Percentiles rank a stretch among this genome's conserved stretches.
Conservation (phyloP, 35 echinoderm and acorn worm genomes). For the Heliocidaris tuberculata region DNA sequence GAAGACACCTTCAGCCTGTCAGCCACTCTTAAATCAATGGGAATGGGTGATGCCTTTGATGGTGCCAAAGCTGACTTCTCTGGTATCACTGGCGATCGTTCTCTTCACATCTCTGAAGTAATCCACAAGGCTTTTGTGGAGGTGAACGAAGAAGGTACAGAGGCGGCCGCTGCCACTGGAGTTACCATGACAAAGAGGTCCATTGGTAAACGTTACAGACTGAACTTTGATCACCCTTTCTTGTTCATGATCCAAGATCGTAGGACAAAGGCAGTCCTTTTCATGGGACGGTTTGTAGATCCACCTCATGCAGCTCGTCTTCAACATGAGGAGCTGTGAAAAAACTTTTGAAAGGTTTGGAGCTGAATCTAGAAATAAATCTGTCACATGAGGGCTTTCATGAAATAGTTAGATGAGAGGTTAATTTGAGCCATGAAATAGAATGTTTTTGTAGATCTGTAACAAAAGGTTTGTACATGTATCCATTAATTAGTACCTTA, state of each 20-base stretch:
- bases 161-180: conserved; percentile 75
- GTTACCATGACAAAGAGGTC: conserved; percentile 1
- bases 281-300: conserved; percentile 69
- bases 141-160: conserved; percentile 92
- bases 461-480: too few relatives aligned
- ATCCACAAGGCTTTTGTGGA: conserved; percentile 91
- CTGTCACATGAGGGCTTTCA: not conserved
- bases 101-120: conserved; percentile 74
- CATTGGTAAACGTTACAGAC: not conserved
- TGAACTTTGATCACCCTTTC: conserved; percentile 74
- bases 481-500: too few relatives aligned
- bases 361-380: not conserved
- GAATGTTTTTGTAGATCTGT: too few relatives aligned
- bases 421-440: too few relatives aligned
- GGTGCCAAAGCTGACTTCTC: conserved; percentile 61
- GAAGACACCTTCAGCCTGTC: conserved; percentile 64
- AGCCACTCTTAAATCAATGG: conserved; percentile 60
- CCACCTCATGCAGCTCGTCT: conserved; percentile 41
- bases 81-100: conserved; percentile 48
- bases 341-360: not conserved
- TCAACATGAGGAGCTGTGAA: conserved; percentile 22
- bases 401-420: not conserved
- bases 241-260: conserved; percentile 79
- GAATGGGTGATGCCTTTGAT: conserved; percentile 77
- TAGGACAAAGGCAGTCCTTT: conserved; percentile 59